Percentiles rank a stretch among this genome's conserved stretches.
phyloP scores from a whole-genome alignment of 2,113 vertebrate species.

The Chaetodon trifascialis region DNA sequence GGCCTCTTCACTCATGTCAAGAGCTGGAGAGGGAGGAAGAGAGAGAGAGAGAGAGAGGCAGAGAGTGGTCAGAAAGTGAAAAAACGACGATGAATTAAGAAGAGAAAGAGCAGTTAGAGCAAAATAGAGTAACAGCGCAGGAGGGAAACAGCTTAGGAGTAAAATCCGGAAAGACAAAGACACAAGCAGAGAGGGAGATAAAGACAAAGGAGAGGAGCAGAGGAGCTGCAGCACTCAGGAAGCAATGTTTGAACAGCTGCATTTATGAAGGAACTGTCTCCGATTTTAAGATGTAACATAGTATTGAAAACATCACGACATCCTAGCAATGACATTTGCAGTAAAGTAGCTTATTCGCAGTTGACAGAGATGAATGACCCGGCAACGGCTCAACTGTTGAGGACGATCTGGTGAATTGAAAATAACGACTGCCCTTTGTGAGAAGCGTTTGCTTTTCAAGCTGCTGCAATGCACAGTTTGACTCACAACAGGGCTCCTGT shows the following conservation, averaged over 20 bases:
- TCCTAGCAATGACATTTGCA: conserved; percentile 44
- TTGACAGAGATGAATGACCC: conserved; percentile 11
- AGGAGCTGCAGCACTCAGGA: neutral
- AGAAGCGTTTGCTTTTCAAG: neutral
- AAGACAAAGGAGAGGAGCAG: neutral
- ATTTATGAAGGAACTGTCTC: neutral
- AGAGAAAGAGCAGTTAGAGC: conserved; percentile 12
- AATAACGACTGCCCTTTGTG: conserved; percentile 3
- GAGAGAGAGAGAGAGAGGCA: conserved; percentile 22
- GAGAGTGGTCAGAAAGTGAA: conserved; percentile 29
- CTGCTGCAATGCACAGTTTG: neutral
- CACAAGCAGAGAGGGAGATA: neutral
- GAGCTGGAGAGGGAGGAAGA: conserved; percentile 41
- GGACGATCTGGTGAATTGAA: conserved; percentile 13
- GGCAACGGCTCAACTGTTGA: conserved; percentile 1
- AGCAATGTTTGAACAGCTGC: neutral
- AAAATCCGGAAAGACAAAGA: conserved; percentile 30
- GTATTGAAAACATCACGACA: neutral
- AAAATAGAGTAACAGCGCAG: conserved; percentile 1
- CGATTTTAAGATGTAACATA: neutral
- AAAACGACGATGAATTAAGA: conserved; percentile 32
- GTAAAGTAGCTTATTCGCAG: conserved; percentile 26
- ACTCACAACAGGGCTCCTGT: conserved; percentile 9
- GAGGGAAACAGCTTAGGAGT: conserved; percentile 12
- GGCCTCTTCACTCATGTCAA: conserved; percentile 69